Percentiles rank a stretch among this genome's conserved stretches.
Evolutionary conservation across 2,113 vertebrate species (phyloP).

Genomic region (Progne subis): DNA sequence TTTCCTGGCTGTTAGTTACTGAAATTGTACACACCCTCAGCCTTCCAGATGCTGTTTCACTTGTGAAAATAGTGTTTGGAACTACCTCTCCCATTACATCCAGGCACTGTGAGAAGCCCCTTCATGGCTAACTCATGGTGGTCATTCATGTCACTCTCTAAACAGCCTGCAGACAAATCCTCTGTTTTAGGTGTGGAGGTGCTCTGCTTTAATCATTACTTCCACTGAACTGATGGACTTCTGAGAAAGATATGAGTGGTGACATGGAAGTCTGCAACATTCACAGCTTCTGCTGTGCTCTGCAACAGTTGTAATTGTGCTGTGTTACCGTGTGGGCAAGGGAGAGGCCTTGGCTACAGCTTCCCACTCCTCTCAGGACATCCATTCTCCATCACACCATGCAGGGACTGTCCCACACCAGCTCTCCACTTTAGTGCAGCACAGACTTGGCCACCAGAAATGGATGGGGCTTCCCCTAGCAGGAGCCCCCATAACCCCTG

Average conservation of each 20-base stretch:
- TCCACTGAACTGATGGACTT: not conserved
- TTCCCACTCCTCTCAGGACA: not conserved
- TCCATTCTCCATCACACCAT: rapidly evolving
- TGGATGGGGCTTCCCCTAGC: not conserved
- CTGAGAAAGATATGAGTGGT: not conserved
- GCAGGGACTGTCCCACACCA: not conserved
- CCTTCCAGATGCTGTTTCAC: not conserved
- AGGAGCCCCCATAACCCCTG: not conserved
- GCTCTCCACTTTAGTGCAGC: rapidly evolving
- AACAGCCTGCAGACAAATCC: not conserved
- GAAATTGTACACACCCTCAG: not conserved
- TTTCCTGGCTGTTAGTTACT: slow-evolving; percentile 11
- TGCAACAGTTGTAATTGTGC: not conserved
- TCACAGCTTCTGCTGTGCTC: not conserved
- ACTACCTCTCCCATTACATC: not conserved
- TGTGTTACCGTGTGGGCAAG: rapidly evolving
- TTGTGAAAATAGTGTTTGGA: not conserved
- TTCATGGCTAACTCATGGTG: not conserved
- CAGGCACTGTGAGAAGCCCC: not conserved
- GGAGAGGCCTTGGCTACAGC: not conserved
- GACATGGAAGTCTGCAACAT: not conserved
- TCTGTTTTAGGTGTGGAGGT: not conserved
- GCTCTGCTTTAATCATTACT: not conserved
- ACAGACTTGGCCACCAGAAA: not conserved
- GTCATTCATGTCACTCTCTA: not conserved